Percentiles rank a stretch among this genome's conserved stretches.
phyloP scores from a whole-genome alignment of 1,140 invertebrate genomes.

The Bombus pascuorum region DNA sequence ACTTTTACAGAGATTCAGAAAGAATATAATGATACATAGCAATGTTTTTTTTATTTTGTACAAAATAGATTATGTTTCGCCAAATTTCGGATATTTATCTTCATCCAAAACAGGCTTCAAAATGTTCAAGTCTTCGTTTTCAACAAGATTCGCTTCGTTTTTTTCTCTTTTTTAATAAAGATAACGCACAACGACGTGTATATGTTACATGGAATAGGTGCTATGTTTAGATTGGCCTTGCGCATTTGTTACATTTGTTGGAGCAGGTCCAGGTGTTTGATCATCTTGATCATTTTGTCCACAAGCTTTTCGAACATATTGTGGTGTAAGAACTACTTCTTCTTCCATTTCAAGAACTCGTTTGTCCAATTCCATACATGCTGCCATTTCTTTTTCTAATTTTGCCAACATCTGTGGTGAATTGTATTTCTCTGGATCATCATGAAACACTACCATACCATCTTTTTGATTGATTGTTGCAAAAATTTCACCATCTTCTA shows the following conservation, averaged over 20 bases:
- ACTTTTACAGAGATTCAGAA: slow-evolving; percentile 6
- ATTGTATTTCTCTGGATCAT: slow-evolving; percentile 97
- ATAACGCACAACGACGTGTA: slow-evolving; percentile 68
- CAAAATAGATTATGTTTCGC: slow-evolving; percentile 30
- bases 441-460: slow-evolving; percentile 98
- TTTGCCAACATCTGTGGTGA: slow-evolving; percentile 92
- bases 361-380: slow-evolving; percentile 93
- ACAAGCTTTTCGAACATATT: slow-evolving; percentile 90
- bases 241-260: slow-evolving; percentile 81
- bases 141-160: slow-evolving; percentile 65
- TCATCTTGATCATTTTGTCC: slow-evolving; percentile 85
- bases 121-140: slow-evolving; percentile 54
- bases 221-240: slow-evolving; percentile 80
- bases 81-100: neutral
- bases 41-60: slow-evolving; percentile 32
- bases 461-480: slow-evolving; percentile 99
- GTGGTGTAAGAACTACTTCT: slow-evolving; percentile 95
- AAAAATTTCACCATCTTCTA: slow-evolving; percentile 98
- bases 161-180: slow-evolving; percentile 70
- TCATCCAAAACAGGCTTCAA: slow-evolving; percentile 61
- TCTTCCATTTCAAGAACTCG: slow-evolving; percentile 96
- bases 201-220: slow-evolving; percentile 81
- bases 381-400: slow-evolving; percentile 93
- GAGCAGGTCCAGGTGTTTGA: slow-evolving; percentile 82
- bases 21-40: slow-evolving; percentile 4